Base-by-base conservation (phyloP, 2,888 invertebrate species). In the Zygothrica quintamaculata region DNA sequence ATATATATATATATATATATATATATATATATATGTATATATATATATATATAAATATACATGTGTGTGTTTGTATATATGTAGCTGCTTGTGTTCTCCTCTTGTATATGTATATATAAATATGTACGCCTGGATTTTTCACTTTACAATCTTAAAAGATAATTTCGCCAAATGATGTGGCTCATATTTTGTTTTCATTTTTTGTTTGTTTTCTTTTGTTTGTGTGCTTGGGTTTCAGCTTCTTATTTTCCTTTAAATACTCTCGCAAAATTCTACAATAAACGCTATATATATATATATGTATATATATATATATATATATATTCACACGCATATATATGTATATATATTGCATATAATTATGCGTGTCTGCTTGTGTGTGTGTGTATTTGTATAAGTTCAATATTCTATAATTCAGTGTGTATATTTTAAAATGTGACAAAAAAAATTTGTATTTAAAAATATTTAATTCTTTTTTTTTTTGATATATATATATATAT, bases 251-350 rank as follows among this genome's bases (percentile, higher is more conserved):
- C 44, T 48, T 69, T 84, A 59, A 86, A 78, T 87, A 79, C 74
- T 76, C 85, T 84, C 84, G 87, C 88, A 78, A 78, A 87, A 80
- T 62, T 84, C 87, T 78, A 78, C 81, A 68, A 73, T 78, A 69
- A 86, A 80, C 81, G 53, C 52, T 64, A 53, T 79, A 64, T 72
- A 61, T 65, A 51, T 66, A 47, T 68, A 64, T 65, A 12, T 60
- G 44, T 77, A 33, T 66, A 52, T 57, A 60, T 76, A 65, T 47
- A 56, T 56, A 58, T 56, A 40, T 61, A 56, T 65, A 43, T 56
- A 36, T 64, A 47, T 68, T 61, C 66, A 15, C n/a, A 29, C n/a
- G 9, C n/a, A 29, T 29, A 29, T 29, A 59, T 50, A 26, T 57
- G 9, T 52, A 43, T 52, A 15, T 34, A 36, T 65, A 47, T 68